Percentiles rank a stretch among this genome's conserved stretches.
Evolutionary conservation across 2,888 invertebrate species (phyloP).

Genomic region (Tipula unca): DNA sequence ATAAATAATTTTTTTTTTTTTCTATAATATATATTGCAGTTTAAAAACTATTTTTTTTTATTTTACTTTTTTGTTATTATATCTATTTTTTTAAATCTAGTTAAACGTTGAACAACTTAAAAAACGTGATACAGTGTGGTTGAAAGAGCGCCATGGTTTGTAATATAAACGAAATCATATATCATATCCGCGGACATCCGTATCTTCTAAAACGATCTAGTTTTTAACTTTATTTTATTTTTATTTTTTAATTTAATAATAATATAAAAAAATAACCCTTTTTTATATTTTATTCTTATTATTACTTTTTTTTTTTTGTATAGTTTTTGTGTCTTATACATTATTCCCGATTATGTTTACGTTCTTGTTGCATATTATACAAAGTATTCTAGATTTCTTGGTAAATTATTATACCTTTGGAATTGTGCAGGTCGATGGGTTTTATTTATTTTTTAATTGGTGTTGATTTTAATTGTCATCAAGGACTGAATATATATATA

Average conservation of each 20-base stretch:
- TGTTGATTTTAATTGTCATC: neutral
- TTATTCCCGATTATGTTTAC: neutral
- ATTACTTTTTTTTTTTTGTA: neutral
- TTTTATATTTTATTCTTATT: neutral
- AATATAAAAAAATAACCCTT: neutral
- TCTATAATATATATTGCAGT: neutral
- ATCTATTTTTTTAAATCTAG: neutral
- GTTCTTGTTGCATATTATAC: neutral
- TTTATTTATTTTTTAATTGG: constrained; percentile 10
- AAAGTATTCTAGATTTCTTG: neutral
- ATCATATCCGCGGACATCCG: neutral
- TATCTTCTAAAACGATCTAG: constrained; percentile 17
- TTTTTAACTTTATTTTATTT: neutral
- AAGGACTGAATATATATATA: too few relatives aligned
- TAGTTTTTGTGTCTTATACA: neutral
- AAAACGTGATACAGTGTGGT: constrained; percentile 8
- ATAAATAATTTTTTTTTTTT: neutral
- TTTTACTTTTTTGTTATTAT: neutral
- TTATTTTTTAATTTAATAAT: constrained; percentile 16
- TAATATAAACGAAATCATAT: neutral
- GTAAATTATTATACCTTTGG: neutral
- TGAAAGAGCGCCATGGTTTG: constrained; percentile 8
- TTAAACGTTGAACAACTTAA: constrained; percentile 8
- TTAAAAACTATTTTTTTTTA: neutral
- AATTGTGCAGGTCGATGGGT: constrained; percentile 15